Conservation (phyloP, 1,140 invertebrate genomes). For the Pseudomyrmex cubaensis region DNA sequence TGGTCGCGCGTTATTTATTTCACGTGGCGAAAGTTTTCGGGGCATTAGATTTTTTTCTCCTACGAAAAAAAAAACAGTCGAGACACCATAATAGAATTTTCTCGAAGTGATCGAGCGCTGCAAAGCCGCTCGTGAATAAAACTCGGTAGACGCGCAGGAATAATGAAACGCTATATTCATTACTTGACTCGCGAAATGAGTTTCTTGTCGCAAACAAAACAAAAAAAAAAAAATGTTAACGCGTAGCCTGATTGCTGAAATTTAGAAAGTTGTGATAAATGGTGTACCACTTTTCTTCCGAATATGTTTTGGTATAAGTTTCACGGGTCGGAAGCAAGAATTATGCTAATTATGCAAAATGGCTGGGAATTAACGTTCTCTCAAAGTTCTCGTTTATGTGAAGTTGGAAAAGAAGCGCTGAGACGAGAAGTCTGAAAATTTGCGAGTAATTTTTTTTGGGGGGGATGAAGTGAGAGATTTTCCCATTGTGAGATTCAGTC, state of each 20-base stretch:
- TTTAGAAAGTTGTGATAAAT: constrained; percentile 4
- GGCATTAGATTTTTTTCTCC: neutral
- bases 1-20: neutral
- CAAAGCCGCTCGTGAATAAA: neutral
- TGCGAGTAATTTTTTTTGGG: neutral
- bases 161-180: neutral
- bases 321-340: neutral
- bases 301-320: constrained; percentile 3
- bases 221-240: neutral
- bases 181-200: neutral
- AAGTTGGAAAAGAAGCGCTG: neutral
- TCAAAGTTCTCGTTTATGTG: neutral
- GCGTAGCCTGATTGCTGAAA: neutral
- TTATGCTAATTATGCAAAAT: constrained; percentile 5
- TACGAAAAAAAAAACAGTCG: neutral
- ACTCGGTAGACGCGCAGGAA: neutral
- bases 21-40: neutral
- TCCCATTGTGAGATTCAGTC: constrained; percentile 6
- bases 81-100: neutral
- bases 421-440: neutral
- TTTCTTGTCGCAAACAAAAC: neutral
- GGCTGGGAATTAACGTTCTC: neutral
- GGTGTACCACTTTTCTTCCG: neutral
- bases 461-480: neutral
- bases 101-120: neutral